These are phyloP conservation scores for Linnaemya vulpina DNA, from an alignment of 2,888 invertebrate genomes.

Conservation along the genomic window DNA sequence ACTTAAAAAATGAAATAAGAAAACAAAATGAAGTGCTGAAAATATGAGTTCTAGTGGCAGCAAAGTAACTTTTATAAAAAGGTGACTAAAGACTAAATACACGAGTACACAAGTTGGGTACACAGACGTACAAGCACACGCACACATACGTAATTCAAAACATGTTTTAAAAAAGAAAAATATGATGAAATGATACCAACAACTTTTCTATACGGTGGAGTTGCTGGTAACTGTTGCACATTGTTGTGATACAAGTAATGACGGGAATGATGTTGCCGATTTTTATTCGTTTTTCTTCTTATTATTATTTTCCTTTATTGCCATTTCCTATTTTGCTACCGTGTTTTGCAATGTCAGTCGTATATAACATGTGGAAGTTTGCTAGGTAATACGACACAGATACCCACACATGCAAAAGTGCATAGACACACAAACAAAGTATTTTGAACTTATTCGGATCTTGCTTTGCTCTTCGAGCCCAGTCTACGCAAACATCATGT, in stretches of 20 bases:
- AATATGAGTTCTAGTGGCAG: conserved; percentile 21
- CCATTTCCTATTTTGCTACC: conserved; percentile 25
- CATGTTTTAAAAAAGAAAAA: conserved; percentile 17
- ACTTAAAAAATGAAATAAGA: conserved; percentile 22
- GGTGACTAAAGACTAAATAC: conserved; percentile 48
- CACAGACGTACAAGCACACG: background rate
- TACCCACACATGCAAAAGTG: background rate
- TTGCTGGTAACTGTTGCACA: conserved; percentile 56
- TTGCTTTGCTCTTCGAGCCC: conserved; percentile 9
- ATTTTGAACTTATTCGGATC: conserved; percentile 42
- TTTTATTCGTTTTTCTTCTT: background rate
- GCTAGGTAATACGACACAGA: conserved; percentile 12
- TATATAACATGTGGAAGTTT: conserved; percentile 30
- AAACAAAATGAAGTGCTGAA: conserved; percentile 42
- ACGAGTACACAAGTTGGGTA: background rate
- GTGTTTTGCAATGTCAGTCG: conserved; percentile 18
- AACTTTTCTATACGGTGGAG: conserved; percentile 27
- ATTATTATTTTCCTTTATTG: no score
- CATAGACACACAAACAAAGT: background rate
- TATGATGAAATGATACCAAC: conserved; percentile 13
- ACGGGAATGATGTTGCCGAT: conserved; percentile 43
- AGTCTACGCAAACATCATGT: conserved; percentile 57
- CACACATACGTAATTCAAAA: background rate
- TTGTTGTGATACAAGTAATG: conserved; percentile 43
- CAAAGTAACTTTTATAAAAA: conserved; percentile 52